Evolutionary conservation across 2,797 vertebrate genomes (phyloP), one percentile per base, ranked within the genome.

Genomic region (Acanthornis magna): DNA sequence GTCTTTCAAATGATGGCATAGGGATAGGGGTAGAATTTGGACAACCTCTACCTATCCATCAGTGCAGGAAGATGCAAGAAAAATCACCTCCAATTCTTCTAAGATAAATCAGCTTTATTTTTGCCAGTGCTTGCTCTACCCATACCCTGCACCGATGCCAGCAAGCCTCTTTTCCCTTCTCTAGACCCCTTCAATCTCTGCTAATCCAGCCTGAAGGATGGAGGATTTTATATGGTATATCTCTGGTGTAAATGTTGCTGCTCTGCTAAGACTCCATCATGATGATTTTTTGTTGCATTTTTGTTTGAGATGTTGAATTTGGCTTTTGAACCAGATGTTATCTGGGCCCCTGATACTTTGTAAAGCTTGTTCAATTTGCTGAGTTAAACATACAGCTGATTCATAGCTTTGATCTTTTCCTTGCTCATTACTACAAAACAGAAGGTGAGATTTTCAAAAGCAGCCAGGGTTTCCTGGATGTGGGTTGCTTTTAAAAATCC

Each of bases 341-440:
- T 60, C 66, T 73, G 58, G 78, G 55, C 32, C 48, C 12, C 48
- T 88, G 73, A 70, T 68, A 91, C 66, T 91, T 84, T 45, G 62
- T 65, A 91, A 85, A 92, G 81, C 68, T 88, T 83, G 53, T 80
- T 91, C 84, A 80, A 78, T 92, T 91, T 83, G 79, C 82, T 47
- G 68, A 91, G 74, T 70, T 88, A 88, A 88, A 94, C n/a, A 47
- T 65, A 68, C 53, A 72, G 74, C 72, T 89, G 78, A 89, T 80
- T 89, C 91, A 87, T 18, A 65, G 72, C 57, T 89, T 75, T 91
- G 91, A 85, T 78, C 85, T 88, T 36, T 85, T 78, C 42, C 66
- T 72, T 83, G 75, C 58, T 91, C 89, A 55, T 85, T 42, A 82
- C 67, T 63, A 87, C 67, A 91, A 86, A 93, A 82, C 51, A 90